Conservation (phyloP, 2,888 invertebrate species). For the Xiphydria camelus region DNA sequence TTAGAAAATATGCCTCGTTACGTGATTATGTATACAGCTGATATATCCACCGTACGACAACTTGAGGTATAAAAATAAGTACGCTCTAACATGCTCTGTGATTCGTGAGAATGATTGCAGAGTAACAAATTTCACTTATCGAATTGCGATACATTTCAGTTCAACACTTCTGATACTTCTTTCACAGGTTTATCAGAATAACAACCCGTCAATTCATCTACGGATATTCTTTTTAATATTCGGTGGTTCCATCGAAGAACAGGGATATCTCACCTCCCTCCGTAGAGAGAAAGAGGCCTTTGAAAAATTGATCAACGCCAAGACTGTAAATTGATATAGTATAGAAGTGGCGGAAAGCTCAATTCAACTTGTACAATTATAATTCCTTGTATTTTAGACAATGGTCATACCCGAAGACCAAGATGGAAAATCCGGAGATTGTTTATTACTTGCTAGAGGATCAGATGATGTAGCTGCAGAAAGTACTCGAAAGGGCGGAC, state of each 20-base stretch:
- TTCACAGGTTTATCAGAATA: slow-evolving; percentile 67
- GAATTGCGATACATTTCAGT: slow-evolving; percentile 1
- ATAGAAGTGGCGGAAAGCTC: slow-evolving; percentile 17
- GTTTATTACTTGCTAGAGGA: slow-evolving; percentile 56
- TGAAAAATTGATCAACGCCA: slow-evolving; percentile 87
- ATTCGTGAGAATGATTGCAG: too few species aligned
- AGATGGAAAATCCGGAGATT: slow-evolving; percentile 79
- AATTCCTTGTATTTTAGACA: slow-evolving; percentile 63
- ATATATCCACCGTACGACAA: slow-evolving; percentile 85
- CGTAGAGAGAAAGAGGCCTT: slow-evolving; percentile 94
- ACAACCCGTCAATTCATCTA: slow-evolving; percentile 58
- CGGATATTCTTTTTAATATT: slow-evolving; percentile 90
- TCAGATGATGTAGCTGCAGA: slow-evolving; percentile 39
- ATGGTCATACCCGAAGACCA: slow-evolving; percentile 88
- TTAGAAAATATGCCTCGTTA: slow-evolving; percentile 74
- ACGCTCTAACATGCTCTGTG: not conserved
- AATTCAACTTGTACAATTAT: slow-evolving; percentile 12
- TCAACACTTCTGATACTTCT: not conserved
- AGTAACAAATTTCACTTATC: too few species aligned
- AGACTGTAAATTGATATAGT: slow-evolving; percentile 69
- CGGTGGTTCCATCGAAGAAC: slow-evolving; percentile 93
- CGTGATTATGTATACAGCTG: slow-evolving; percentile 87
- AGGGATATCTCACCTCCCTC: slow-evolving; percentile 88
- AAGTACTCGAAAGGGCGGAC: slow-evolving; percentile 71
- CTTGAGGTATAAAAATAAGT: slow-evolving; percentile 76